Evolutionary conservation across 2,888 invertebrate genomes (phyloP), one percentile per base, ranked within the genome.

Genomic region (Acleris sparsana): DNA sequence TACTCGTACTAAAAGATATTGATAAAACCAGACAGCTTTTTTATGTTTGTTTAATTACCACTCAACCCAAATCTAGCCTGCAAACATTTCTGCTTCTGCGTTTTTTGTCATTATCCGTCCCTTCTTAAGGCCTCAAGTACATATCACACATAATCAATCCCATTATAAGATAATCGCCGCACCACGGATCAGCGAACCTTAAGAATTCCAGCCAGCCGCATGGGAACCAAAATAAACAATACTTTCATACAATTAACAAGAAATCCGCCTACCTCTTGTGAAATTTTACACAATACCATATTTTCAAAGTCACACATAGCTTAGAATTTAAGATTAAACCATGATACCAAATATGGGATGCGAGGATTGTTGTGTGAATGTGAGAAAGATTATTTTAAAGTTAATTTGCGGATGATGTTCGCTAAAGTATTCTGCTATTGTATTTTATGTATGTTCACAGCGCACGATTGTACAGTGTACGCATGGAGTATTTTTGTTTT

Each of bases 401-500:
- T 58, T 55, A 25, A 63, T 25, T 46, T 44, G 55, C 9, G 29
- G 43, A 44, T 63, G 25, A 5, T 39, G 25, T 56, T 57, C 33
- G 59, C 13, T 4, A 39, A 39, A 52, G 51, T 62, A 46, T 46
- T 5, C 20, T 51, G 44, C 44, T 61, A 63, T 43, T 56, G 20
- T 57, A 53, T 48, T 51, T 68, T 70, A 1, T 39, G 39, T 39
- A 39, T 33, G 51, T 67, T 80, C 74, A 2, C 84, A 56, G 55
- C 43, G 60, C 43, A 64, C 59, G 53, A 43, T 53, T 58, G 52
- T 53, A 33, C 63, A 48, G 25, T 62, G 56, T 22, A 48, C 25
- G 56, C 66, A 66, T 62, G 66, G 20, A 57, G 29, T 22, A 51
- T 51, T 46, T 25, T 56, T 51, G 6, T 52, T 57, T 56, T 52